Evolutionary conservation across 2,797 vertebrate genomes (phyloP).

Genomic region (Megalops cyprinoides): DNA sequence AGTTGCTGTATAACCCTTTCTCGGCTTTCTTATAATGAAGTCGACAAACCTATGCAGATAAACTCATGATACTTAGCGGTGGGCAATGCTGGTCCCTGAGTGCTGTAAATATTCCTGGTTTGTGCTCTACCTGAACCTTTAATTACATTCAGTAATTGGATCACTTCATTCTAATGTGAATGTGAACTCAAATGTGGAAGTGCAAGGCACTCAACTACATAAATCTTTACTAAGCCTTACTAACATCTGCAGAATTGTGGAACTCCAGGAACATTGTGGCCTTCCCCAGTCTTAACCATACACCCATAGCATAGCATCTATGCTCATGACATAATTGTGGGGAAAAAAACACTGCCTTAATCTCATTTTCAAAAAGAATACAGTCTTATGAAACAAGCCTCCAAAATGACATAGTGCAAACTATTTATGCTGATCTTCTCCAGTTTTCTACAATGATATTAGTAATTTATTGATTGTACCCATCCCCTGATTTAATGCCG

Average conservation of each 20-base stretch:
- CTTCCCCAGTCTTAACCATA: not conserved
- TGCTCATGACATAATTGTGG: not conserved
- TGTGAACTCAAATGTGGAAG: not conserved
- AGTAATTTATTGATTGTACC: not conserved
- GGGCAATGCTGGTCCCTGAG: too few relatives aligned
- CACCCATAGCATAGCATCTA: not conserved
- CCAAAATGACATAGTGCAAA: not conserved
- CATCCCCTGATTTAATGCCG: too few relatives aligned
- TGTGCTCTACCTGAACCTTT: not conserved
- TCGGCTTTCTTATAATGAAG: not conserved
- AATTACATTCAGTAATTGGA: not conserved
- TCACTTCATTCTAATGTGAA: not conserved
- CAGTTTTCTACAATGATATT: constrained; percentile 3
- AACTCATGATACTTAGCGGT: too few relatives aligned
- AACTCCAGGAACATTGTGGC: not conserved
- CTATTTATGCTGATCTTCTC: constrained; percentile 11
- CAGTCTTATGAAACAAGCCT: not conserved
- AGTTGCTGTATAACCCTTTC: not conserved
- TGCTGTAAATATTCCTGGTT: too few relatives aligned
- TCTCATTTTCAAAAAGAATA: constrained; percentile 12
- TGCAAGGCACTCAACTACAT: not conserved
- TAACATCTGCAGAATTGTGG: not conserved
- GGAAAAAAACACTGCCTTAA: constrained; percentile 11
- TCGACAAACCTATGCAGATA: constrained; percentile 5
- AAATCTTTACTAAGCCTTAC: not conserved